Percentiles rank a stretch among this genome's conserved stretches.
Conservation (phyloP, 2,113 vertebrate genomes). For the Corvus moneduloides region DNA sequence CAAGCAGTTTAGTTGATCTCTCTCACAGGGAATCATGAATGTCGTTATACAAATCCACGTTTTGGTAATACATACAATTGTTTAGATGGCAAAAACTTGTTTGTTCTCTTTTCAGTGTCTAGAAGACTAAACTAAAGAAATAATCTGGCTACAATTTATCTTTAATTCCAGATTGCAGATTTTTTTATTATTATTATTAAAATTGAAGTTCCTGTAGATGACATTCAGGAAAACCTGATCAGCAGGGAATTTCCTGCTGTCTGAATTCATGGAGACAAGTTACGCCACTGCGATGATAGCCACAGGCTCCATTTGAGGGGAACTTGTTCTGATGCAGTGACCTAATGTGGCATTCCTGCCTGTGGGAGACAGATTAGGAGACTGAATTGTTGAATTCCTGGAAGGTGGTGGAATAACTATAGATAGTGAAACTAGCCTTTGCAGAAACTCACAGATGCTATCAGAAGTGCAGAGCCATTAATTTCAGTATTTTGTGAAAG, state of each 20-base stretch:
- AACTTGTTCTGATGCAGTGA: conserved; percentile 12
- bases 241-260: conserved; percentile 69
- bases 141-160: conserved; percentile 16
- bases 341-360: conserved; percentile 30
- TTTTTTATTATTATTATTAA: conserved; percentile 32
- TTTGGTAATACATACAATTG: not conserved
- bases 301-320: conserved; percentile 31
- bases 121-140: not conserved
- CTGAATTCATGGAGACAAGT: conserved; percentile 52
- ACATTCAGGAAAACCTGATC: conserved; percentile 66
- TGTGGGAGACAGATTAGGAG: conserved; percentile 60
- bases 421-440: conserved; percentile 14
- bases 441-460: not conserved
- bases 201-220: conserved; percentile 43
- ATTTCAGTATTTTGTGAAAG: not conserved
- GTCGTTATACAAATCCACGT: not conserved
- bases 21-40: not conserved
- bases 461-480: not conserved
- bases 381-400: conserved; percentile 35
- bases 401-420: conserved; percentile 32
- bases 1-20: not conserved
- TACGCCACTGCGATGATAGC: conserved; percentile 20
- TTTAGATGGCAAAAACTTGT: not conserved
- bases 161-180: conserved; percentile 30
- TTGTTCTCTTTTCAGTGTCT: not conserved